These are phyloP conservation scores for Leucoraja ocellata DNA, from an alignment of 2,797 vertebrate species.

Conservation along the genomic window DNA sequence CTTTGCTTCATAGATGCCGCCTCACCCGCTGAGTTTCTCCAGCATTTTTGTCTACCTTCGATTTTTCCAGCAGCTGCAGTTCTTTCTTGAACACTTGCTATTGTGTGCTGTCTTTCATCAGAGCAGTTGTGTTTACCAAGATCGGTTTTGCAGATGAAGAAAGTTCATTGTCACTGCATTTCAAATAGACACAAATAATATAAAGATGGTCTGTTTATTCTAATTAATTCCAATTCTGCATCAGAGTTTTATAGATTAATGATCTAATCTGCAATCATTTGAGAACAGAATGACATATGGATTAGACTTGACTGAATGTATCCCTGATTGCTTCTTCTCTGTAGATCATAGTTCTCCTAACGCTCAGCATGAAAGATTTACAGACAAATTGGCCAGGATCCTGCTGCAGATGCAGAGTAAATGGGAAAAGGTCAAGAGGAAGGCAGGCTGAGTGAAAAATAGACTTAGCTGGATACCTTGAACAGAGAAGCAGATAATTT, in stretches of 20 bases:
- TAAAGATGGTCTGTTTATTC: neutral
- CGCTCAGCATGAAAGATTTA: neutral
- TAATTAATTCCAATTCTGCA: neutral
- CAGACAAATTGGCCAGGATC: neutral
- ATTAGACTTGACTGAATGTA: neutral
- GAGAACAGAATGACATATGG: neutral
- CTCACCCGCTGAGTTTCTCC: too few species aligned
- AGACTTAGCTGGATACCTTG: neutral
- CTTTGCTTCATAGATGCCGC: too few species aligned
- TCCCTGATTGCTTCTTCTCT: neutral
- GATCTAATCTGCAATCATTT: neutral
- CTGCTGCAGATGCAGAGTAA: neutral
- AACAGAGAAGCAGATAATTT: neutral
- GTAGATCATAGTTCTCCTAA: neutral
- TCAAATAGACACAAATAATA: neutral
- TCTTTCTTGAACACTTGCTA: too few species aligned
- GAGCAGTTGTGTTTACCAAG: neutral
- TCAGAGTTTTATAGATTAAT: neutral
- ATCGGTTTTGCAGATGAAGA: conserved; percentile 8
- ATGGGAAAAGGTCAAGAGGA: neutral
- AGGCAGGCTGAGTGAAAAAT: neutral
- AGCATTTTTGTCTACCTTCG: too few species aligned
- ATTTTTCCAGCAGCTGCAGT: too few species aligned
- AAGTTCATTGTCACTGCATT: neutral
- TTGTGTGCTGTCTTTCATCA: neutral